A percentile compares a stretch with the other conserved stretches of the same genome.
Conservation (phyloP, 2,797 vertebrate species). For the Pantherophis vulpinus region DNA sequence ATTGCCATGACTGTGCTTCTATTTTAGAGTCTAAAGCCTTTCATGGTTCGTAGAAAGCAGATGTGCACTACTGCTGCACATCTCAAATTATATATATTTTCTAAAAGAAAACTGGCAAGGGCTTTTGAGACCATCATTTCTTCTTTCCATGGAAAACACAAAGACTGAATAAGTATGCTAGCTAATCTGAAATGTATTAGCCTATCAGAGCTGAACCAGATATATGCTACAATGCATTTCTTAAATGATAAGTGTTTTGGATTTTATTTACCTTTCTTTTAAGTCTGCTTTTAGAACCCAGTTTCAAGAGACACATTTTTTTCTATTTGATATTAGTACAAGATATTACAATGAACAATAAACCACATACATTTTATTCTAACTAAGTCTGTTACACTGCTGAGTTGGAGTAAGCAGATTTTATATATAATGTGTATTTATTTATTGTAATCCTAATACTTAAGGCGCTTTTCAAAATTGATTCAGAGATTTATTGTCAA, state of each 20-base stretch:
- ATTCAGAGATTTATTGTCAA: background rate
- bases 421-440: background rate
- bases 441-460: background rate
- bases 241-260: constrained; percentile 24
- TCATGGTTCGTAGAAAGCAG: background rate
- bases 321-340: background rate
- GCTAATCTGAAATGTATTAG: background rate
- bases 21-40: background rate
- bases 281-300: constrained; percentile 18
- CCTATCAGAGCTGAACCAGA: constrained; percentile 35
- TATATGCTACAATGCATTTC: background rate
- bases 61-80: background rate
- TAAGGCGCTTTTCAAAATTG: background rate
- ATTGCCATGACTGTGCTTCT: background rate
- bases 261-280: constrained; percentile 36
- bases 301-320: background rate
- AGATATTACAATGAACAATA: background rate
- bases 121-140: background rate
- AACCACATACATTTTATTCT: background rate
- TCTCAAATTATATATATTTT: background rate
- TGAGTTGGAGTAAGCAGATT: background rate
- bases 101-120: constrained; percentile 14
- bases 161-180: background rate
- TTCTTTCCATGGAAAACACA: constrained; percentile 7
- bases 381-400: background rate